These are phyloP conservation scores for Phalacrocorax pelagicus DNA, from an alignment of 2,113 vertebrate species.

Conservation along the genomic window DNA sequence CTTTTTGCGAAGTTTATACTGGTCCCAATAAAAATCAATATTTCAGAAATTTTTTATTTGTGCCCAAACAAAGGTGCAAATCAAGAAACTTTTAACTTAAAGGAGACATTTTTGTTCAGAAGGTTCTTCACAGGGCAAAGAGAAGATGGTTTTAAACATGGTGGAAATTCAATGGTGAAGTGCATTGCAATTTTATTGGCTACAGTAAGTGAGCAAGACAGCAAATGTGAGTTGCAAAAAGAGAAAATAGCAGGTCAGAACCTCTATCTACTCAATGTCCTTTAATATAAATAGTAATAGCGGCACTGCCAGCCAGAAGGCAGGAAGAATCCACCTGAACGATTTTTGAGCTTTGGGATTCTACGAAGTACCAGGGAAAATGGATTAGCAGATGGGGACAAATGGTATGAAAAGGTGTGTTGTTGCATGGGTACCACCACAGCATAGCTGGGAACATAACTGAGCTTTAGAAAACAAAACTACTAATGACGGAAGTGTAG, in stretches of 20 bases:
- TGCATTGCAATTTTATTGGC: neutral
- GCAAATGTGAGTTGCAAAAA: neutral
- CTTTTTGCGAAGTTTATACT: neutral
- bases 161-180: neutral
- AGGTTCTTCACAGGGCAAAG: neutral
- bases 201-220: neutral
- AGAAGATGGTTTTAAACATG: neutral
- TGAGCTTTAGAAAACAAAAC: neutral
- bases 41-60: neutral
- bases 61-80: neutral
- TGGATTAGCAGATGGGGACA: neutral
- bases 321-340: neutral
- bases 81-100: neutral
- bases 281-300: neutral
- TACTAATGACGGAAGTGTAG: neutral
- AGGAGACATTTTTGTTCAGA: neutral
- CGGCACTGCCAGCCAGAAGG: neutral
- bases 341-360: neutral
- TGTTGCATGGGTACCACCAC: neutral
- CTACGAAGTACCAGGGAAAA: neutral
- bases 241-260: neutral
- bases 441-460: neutral
- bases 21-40: neutral
- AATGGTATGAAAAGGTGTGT: neutral
- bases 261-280: neutral